Evolutionary conservation across 1,140 invertebrate genomes (phyloP).

Genomic region (Apocrypta bakeri): DNA sequence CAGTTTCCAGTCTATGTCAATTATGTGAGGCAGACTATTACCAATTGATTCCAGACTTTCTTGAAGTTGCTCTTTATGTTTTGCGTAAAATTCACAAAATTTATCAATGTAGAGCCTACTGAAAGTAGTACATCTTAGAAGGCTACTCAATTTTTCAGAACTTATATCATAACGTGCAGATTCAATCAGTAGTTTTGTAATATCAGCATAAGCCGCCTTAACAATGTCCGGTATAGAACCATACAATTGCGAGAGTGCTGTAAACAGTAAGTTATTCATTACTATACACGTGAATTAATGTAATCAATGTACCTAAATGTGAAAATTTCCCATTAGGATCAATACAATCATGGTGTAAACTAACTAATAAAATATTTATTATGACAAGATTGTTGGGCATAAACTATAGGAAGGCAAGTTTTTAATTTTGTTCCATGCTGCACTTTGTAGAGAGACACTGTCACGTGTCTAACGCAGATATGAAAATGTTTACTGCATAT

Average conservation of each 20-base stretch:
- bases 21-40: constrained; percentile 76
- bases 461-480: no score
- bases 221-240: constrained; percentile 68
- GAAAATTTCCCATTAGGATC: no score
- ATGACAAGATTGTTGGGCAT: no score
- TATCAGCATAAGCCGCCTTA: constrained; percentile 69
- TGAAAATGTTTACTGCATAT: no score
- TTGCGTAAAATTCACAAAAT: constrained; percentile 66
- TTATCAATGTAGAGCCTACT: constrained; percentile 61
- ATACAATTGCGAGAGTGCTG: constrained; percentile 59
- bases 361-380: no score
- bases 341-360: no score
- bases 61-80: constrained; percentile 65
- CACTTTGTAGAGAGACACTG: no score
- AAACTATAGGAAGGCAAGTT: no score
- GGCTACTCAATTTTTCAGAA: constrained; percentile 63
- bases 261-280: constrained; percentile 43
- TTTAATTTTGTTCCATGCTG: no score
- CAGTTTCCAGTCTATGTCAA: constrained; percentile 81
- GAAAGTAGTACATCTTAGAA: constrained; percentile 63
- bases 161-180: constrained; percentile 67
- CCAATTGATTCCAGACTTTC: constrained; percentile 72
- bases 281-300: no score
- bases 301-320: no score
- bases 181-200: constrained; percentile 70